phyloP scores from a whole-genome alignment of 1,140 invertebrate genomes.

The Rhagoletis pomonella region DNA sequence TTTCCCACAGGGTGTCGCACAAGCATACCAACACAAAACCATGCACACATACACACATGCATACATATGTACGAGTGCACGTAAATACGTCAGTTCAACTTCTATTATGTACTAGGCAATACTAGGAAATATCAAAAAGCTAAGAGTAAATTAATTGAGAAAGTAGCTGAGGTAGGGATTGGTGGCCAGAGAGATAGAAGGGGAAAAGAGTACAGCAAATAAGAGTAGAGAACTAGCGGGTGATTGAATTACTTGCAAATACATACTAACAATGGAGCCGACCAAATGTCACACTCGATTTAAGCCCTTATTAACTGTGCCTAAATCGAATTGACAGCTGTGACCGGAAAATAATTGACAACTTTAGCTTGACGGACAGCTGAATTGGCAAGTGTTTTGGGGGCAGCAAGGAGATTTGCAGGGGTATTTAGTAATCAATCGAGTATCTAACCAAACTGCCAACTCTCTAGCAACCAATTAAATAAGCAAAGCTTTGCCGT shows the following conservation, averaged over 20 bases:
- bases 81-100: background rate
- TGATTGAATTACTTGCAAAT: background rate
- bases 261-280: background rate
- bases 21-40: background rate
- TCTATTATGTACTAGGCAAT: background rate
- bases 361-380: conserved; percentile 32
- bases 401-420: background rate
- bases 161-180: background rate
- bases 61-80: background rate
- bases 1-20: too few relatives aligned
- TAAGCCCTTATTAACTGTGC: conserved; percentile 36
- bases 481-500: background rate
- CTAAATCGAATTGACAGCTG: conserved; percentile 35
- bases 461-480: background rate
- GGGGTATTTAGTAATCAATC: background rate
- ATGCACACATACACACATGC: too few relatives aligned
- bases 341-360: conserved; percentile 43
- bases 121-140: conserved; percentile 6
- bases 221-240: background rate
- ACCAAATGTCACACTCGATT: conserved; percentile 37
- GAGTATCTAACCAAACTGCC: background rate
- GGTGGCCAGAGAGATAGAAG: background rate
- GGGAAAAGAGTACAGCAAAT: background rate
- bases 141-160: conserved; percentile 7
- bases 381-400: background rate